These are phyloP conservation scores for Cerceris rybyensis DNA, from an alignment of 2,888 invertebrate genomes.

Conservation along the genomic window DNA sequence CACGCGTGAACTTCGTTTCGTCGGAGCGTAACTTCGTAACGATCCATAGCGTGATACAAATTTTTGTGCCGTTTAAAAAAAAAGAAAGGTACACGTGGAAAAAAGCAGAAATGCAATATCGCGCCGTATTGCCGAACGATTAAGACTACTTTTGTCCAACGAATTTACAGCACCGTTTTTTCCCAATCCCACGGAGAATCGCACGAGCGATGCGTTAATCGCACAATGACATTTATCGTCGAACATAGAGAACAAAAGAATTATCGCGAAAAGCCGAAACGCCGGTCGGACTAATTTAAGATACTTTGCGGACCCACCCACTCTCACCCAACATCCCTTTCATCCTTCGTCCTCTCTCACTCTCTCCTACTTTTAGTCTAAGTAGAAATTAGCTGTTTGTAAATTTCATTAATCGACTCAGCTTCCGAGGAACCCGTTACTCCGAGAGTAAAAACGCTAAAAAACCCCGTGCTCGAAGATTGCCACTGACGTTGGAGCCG, in stretches of 20 bases:
- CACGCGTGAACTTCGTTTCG: too few species aligned
- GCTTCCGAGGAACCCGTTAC: slow-evolving; percentile 31
- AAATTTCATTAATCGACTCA: slow-evolving; percentile 56
- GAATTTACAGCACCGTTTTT: background rate
- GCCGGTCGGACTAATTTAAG: slow-evolving; percentile 50
- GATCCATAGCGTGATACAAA: too few species aligned
- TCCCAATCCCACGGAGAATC: background rate
- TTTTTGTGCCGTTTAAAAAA: background rate
- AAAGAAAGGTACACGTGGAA: background rate
- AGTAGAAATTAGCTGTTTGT: slow-evolving; percentile 64
- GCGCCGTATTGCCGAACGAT: background rate
- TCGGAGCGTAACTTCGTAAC: too few species aligned
- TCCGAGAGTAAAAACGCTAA: slow-evolving; percentile 30
- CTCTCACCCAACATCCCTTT: background rate
- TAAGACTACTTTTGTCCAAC: background rate
- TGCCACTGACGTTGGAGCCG: slow-evolving; percentile 16
- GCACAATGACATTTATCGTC: slow-evolving; percentile 31
- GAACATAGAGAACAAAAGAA: slow-evolving; percentile 3
- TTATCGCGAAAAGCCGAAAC: slow-evolving; percentile 14
- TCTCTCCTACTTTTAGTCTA: slow-evolving; percentile 46
- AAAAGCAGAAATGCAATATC: background rate
- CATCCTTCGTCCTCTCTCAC: too few species aligned
- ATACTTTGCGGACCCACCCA: slow-evolving; percentile 21
- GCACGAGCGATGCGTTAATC: slow-evolving; percentile 16
- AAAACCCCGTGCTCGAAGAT: slow-evolving; percentile 1